phyloP scores from a whole-genome alignment of 2,888 invertebrate genomes.

The Sylvicola cinctus region DNA sequence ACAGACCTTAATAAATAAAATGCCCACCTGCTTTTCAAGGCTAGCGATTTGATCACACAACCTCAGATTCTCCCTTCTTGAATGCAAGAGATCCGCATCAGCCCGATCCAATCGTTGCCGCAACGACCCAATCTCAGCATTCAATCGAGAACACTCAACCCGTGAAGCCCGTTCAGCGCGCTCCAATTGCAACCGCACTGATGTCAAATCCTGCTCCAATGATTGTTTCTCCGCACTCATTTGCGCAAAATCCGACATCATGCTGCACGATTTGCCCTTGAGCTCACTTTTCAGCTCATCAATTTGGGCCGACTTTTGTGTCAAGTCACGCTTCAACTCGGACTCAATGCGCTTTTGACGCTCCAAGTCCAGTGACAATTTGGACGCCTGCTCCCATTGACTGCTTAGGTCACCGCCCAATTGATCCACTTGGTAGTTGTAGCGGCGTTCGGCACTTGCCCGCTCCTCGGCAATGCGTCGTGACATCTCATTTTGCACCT shows the following conservation, averaged over 20 bases:
- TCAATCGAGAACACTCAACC: conserved; percentile 52
- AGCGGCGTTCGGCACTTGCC: conserved; percentile 48
- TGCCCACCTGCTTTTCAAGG: conserved; percentile 58
- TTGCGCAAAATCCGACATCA: conserved; percentile 50
- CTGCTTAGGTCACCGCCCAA: conserved; percentile 55
- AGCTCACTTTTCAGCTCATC: conserved; percentile 65
- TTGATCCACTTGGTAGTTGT: conserved; percentile 49
- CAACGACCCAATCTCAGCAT: conserved; percentile 51
- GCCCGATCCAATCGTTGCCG: conserved; percentile 58
- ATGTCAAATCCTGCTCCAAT: conserved; percentile 57
- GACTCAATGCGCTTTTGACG: conserved; percentile 56
- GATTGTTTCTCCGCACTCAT: conserved; percentile 59
- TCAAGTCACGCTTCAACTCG: conserved; percentile 54
- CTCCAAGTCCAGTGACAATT: conserved; percentile 56
- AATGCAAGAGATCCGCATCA: conserved; percentile 61
- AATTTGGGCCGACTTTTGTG: conserved; percentile 50
- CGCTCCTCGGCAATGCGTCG: conserved; percentile 50
- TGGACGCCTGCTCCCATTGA: conserved; percentile 62
- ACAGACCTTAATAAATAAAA: too few species aligned
- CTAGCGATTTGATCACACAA: conserved; percentile 58
- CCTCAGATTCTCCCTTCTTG: conserved; percentile 57
- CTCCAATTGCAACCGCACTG: conserved; percentile 43
- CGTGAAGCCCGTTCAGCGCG: conserved; percentile 53
- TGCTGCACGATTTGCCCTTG: conserved; percentile 36
- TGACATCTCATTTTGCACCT: conserved; percentile 53